phyloP scores from a whole-genome alignment of 2,888 invertebrate species.

The Ceriagrion tenellum region DNA sequence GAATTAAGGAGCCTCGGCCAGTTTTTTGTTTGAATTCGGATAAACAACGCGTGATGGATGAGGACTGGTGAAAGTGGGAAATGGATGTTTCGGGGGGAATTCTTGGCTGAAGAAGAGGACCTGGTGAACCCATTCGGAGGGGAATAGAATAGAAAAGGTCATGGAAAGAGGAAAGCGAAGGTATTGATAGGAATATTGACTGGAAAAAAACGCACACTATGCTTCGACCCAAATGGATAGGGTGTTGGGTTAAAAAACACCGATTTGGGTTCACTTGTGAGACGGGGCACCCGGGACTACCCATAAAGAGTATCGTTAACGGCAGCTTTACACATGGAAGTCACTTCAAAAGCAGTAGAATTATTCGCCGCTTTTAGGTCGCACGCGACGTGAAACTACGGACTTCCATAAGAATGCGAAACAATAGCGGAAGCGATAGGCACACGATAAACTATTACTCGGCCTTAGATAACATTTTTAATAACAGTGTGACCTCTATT shows the following conservation, averaged over 20 bases:
- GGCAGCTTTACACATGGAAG: too few species aligned
- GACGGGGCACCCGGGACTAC: too few species aligned
- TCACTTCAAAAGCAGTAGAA: too few species aligned
- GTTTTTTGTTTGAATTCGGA: not conserved
- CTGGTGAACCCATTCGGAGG: not conserved
- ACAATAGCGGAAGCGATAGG: too few species aligned
- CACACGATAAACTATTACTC: too few species aligned
- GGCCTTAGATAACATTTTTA: too few species aligned
- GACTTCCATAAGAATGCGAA: too few species aligned
- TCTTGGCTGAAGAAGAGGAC: not conserved
- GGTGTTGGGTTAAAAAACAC: not conserved
- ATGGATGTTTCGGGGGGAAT: not conserved
- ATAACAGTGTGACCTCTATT: too few species aligned
- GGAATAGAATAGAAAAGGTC: not conserved
- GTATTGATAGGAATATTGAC: not conserved
- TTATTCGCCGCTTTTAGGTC: too few species aligned
- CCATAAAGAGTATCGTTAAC: too few species aligned
- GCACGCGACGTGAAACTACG: too few species aligned
- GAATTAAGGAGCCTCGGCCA: not conserved
- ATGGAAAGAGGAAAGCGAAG: not conserved
- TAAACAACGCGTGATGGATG: constrained; percentile 8
- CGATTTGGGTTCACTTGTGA: too few species aligned
- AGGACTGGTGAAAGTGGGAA: not conserved
- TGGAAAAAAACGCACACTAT: not conserved
- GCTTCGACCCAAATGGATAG: not conserved